phyloP scores from a whole-genome alignment of 2,888 invertebrate genomes.

The Ectemnius lituratus region DNA sequence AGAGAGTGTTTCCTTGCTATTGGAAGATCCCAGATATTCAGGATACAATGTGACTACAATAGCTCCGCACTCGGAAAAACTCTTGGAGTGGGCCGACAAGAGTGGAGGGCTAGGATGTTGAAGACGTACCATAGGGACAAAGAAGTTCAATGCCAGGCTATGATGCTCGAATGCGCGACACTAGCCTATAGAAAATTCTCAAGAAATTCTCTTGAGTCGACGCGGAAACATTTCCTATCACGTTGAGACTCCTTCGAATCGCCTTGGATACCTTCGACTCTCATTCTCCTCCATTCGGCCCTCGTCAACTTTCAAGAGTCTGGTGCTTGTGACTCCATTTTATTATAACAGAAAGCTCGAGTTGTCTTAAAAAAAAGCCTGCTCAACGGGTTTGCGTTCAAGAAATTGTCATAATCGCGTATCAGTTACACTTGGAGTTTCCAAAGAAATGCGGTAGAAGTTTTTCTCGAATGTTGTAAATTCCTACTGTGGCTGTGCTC shows the following conservation, averaged over 20 bases:
- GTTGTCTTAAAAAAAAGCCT: too few relatives aligned
- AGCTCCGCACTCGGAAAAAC: conserved; percentile 23
- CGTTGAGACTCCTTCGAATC: not conserved
- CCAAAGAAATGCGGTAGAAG: too few relatives aligned
- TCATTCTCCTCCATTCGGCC: conserved; percentile 6
- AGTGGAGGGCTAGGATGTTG: conserved; percentile 11
- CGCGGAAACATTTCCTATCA: conserved; percentile 12
- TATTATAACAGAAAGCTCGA: too few relatives aligned
- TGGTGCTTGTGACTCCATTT: too few relatives aligned
- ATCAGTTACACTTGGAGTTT: too few relatives aligned
- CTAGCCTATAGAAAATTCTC: conserved; percentile 19
- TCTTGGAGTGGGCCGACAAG: conserved; percentile 6
- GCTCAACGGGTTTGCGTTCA: too few relatives aligned
- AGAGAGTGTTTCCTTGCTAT: conserved; percentile 25
- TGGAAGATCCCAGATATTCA: conserved; percentile 9
- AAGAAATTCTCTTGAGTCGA: conserved; percentile 31
- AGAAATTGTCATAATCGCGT: too few relatives aligned
- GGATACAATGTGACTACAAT: conserved; percentile 33
- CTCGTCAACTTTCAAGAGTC: not conserved
- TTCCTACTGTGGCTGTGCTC: too few relatives aligned
- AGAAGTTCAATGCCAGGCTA: conserved; percentile 15
- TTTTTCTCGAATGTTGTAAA: too few relatives aligned
- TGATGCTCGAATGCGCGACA: conserved; percentile 14
- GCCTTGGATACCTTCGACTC: conserved; percentile 2
- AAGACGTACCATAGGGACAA: conserved; percentile 22